Percentiles rank a stretch among this genome's conserved stretches.
phyloP scores from a whole-genome alignment of 2,797 vertebrate species.

The Notoglanidium macrostoma region DNA sequence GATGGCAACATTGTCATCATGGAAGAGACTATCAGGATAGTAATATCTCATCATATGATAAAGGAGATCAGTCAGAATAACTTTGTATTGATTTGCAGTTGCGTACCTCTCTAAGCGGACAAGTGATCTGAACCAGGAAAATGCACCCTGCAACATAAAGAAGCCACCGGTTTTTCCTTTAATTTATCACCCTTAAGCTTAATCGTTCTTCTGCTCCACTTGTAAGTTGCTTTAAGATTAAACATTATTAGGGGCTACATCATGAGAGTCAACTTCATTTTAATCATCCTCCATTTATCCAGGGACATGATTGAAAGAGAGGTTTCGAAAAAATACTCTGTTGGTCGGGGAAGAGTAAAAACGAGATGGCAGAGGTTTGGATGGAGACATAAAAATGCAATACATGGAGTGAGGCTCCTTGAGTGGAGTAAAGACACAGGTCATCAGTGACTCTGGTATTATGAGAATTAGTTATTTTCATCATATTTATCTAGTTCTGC shows the following conservation, averaged over 20 bases:
- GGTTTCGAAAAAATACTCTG: slow-evolving; percentile 24
- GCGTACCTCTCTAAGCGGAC: background rate
- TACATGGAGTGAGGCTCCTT: slow-evolving; percentile 39
- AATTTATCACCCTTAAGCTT: background rate
- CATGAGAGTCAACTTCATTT: slow-evolving; percentile 68
- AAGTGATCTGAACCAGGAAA: background rate
- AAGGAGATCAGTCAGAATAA: background rate
- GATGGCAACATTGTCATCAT: background rate
- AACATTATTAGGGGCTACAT: slow-evolving; percentile 53
- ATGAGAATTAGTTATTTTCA: background rate
- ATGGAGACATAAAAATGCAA: slow-evolving; percentile 51
- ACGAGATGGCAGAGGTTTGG: slow-evolving; percentile 37
- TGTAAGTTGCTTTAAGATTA: background rate
- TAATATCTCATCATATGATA: background rate
- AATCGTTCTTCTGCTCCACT: background rate
- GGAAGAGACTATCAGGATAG: background rate
- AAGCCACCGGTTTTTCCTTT: background rate
- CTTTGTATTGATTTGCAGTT: background rate
- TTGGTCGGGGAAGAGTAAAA: slow-evolving; percentile 29
- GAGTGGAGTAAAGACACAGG: slow-evolving; percentile 9
- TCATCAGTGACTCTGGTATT: background rate
- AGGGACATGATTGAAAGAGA: slow-evolving; percentile 56
- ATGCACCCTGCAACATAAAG: background rate
- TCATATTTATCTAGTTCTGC: background rate
- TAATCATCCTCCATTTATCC: slow-evolving; percentile 65